These are phyloP conservation scores for Coecobrya sp. DNA, from an alignment of 2,888 invertebrate species.

Conservation along the genomic window DNA sequence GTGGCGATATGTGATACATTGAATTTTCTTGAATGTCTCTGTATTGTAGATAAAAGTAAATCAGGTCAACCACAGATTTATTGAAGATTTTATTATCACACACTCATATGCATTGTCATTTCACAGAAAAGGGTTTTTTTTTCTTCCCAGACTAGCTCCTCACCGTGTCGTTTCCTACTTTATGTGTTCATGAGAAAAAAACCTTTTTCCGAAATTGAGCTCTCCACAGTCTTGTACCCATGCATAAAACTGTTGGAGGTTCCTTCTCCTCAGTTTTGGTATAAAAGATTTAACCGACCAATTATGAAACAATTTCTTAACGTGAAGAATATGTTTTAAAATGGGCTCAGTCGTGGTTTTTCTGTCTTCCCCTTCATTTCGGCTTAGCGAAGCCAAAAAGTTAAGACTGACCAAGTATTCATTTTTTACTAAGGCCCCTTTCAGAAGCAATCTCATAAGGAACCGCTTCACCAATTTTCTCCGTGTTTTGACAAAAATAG, in stretches of 20 bases:
- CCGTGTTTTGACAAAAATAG: not conserved
- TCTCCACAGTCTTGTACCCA: not conserved
- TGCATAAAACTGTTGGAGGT: not conserved
- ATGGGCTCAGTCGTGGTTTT: slow-evolving; percentile 1
- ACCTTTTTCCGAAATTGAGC: not conserved
- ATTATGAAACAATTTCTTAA: slow-evolving; percentile 60
- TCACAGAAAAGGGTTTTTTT: not conserved
- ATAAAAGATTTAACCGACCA: slow-evolving; percentile 29
- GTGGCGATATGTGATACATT: too few relatives aligned
- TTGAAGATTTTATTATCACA: too few relatives aligned
- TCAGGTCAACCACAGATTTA: too few relatives aligned
- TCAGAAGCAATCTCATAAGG: not conserved
- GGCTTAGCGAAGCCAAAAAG: too few relatives aligned
- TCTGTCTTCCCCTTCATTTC: not conserved
- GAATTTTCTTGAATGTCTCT: too few relatives aligned
- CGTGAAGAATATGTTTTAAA: slow-evolving; percentile 4
- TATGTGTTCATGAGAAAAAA: not conserved
- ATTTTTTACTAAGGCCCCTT: slow-evolving; percentile 20
- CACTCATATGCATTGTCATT: too few relatives aligned
- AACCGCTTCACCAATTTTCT: not conserved
- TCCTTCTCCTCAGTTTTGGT: not conserved
- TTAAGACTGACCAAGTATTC: too few relatives aligned
- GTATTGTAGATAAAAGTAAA: too few relatives aligned
- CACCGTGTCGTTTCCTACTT: not conserved
- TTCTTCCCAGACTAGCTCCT: not conserved